Conservation (phyloP, 2,888 invertebrate species). For the Trimorus sp. region DNA sequence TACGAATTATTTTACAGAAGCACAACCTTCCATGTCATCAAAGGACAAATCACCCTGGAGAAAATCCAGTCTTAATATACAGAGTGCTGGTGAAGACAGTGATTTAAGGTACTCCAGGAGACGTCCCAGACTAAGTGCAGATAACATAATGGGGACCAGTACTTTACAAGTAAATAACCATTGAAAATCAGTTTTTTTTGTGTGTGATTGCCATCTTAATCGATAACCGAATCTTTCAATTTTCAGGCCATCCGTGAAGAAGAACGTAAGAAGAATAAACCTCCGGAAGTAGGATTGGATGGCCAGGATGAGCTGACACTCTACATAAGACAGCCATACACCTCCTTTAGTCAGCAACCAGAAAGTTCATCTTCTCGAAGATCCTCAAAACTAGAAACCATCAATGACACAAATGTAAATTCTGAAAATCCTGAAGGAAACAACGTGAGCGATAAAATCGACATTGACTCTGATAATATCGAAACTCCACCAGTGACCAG, state of each 20-base stretch:
- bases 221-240: background rate
- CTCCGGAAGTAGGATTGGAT: slow-evolving; percentile 69
- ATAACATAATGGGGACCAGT: slow-evolving; percentile 77
- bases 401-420: slow-evolving; percentile 63
- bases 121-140: slow-evolving; percentile 79
- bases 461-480: slow-evolving; percentile 94
- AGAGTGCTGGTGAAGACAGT: slow-evolving; percentile 86
- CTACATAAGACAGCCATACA: slow-evolving; percentile 76
- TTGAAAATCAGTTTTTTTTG: no score
- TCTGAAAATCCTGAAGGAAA: slow-evolving; percentile 69
- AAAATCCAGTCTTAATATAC: slow-evolving; percentile 86
- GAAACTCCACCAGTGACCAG: slow-evolving; percentile 93
- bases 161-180: slow-evolving; percentile 79
- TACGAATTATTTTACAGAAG: no score
- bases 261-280: slow-evolving; percentile 78
- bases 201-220: no score
- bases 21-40: no score
- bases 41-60: slow-evolving; percentile 91
- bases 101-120: slow-evolving; percentile 84
- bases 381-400: slow-evolving; percentile 69
- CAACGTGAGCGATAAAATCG: slow-evolving; percentile 85
- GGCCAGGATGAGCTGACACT: slow-evolving; percentile 78
- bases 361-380: slow-evolving; percentile 70
- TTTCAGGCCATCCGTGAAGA: slow-evolving; percentile 78
- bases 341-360: slow-evolving; percentile 27